Conservation (phyloP, 1,140 invertebrate species). For the Drosophila sulfurigaster region DNA sequence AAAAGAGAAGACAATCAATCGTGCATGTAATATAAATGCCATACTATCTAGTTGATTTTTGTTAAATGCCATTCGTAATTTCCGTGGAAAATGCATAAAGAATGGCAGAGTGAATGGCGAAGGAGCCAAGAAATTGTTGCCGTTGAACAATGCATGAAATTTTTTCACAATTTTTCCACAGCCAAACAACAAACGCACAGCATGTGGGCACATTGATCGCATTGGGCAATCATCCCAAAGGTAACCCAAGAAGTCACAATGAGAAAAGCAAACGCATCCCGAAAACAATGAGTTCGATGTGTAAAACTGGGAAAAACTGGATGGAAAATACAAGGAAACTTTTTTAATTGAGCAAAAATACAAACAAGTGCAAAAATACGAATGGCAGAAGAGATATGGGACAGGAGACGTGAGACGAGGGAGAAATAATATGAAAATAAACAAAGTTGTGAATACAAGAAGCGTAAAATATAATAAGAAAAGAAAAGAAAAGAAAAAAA, state of each 20-base stretch:
- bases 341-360: constrained; percentile 82
- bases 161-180: constrained; percentile 48
- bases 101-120: constrained; percentile 42
- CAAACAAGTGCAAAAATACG: constrained; percentile 77
- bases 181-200: constrained; percentile 63
- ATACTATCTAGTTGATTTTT: constrained; percentile 42
- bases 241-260: constrained; percentile 60
- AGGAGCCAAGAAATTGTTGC: constrained; percentile 51
- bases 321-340: constrained; percentile 43
- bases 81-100: constrained; percentile 69
- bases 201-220: constrained; percentile 75
- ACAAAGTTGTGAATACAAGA: constrained; percentile 1
- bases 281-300: constrained; percentile 21
- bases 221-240: constrained; percentile 53
- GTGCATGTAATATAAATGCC: constrained; percentile 5
- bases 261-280: constrained; percentile 62
- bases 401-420: constrained; percentile 6
- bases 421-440: background rate
- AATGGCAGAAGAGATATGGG: constrained; percentile 20
- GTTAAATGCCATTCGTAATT: constrained; percentile 61
- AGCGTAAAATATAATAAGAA: constrained; percentile 3
- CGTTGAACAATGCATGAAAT: constrained; percentile 65
- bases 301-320: constrained; percentile 4
- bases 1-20: constrained; percentile 7
- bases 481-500: constrained; percentile 14